These are phyloP conservation scores for Chloromyia formosa DNA, from an alignment of 2,888 invertebrate genomes.

Conservation along the genomic window DNA sequence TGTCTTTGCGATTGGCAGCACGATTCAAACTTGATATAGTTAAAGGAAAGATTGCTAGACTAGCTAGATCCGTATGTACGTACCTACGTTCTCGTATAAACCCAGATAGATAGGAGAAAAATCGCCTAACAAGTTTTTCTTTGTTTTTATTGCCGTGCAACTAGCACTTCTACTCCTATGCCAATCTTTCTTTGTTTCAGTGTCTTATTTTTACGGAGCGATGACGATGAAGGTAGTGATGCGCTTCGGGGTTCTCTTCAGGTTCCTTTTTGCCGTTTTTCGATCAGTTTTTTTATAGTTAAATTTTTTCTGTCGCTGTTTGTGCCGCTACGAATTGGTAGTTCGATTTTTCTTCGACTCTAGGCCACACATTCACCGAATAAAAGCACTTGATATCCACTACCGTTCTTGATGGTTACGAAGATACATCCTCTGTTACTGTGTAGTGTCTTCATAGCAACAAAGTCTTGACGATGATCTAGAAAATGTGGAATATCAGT, in stretches of 20 bases:
- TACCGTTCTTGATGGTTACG: neutral
- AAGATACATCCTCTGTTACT: neutral
- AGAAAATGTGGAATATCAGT: neutral
- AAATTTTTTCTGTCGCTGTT: neutral
- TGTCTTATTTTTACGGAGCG: neutral
- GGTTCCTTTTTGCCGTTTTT: neutral
- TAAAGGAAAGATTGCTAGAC: constrained; percentile 1
- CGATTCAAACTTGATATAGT: constrained; percentile 12
- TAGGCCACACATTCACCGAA: neutral
- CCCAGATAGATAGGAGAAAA: no score
- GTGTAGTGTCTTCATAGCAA: no score
- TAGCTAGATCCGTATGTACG: no score
- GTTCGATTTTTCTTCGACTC: neutral
- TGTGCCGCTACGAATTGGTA: neutral
- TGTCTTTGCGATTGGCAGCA: constrained; percentile 7
- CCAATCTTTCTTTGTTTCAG: neutral
- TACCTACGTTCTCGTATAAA: neutral
- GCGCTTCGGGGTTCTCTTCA: constrained; percentile 8
- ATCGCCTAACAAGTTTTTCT: constrained; percentile 12
- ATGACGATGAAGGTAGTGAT: neutral
- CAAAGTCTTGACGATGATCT: neutral
- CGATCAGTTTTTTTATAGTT: neutral
- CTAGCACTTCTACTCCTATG: neutral
- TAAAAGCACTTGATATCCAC: neutral
- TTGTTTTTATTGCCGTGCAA: neutral